Base-by-base conservation (phyloP, 2,113 vertebrate species). In the Thalassoma bifasciatum region DNA sequence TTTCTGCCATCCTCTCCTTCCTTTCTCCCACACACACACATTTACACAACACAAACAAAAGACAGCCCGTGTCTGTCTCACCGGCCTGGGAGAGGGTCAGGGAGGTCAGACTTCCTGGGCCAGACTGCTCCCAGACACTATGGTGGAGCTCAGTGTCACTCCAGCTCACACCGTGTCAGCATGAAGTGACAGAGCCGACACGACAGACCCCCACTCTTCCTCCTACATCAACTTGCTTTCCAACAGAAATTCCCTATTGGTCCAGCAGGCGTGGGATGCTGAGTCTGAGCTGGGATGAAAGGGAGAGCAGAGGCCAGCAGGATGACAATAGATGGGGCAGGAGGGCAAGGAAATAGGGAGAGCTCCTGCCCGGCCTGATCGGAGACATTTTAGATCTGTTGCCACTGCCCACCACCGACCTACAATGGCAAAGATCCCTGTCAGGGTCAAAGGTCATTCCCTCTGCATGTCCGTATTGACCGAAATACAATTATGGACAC, bases 121-220 rank as follows among this genome's bases (percentile, higher is more conserved):
- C 84, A 81, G 86, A 88, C 84, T 75, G 67, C 76, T 87, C 84
- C 84, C 82, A 81, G 90, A 91, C 86, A 79, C 75, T 57, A 64
- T 36, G 75, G 82, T 64, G 66, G 74, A 82, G 90, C 82, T 91
- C 86, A 87, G 88, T 89, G 92, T 93, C 92, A 92, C 87, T 91
- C 88, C 72, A 47, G 80, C 89, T 89, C 80, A 88, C 65, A 90
- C 88, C 82, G 86, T 91, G 90, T 91, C 89, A 91, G 84, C 82
- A 66, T 92, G 90, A 91, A 88, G 86, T 91, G 89, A 91, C 87
- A 88, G 83, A 72, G 84, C 75, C 79, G 82, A 85, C 85, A 75
- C 63, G 82, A 75, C 67, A 46, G 52, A 64, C 72, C 17, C 49
- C n/a, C 21, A 13, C 42, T 17, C 24, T 24, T 30, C 62, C 66